phyloP scores from a whole-genome alignment of 2,888 invertebrate species.

The Digitonthophagus gazella region DNA sequence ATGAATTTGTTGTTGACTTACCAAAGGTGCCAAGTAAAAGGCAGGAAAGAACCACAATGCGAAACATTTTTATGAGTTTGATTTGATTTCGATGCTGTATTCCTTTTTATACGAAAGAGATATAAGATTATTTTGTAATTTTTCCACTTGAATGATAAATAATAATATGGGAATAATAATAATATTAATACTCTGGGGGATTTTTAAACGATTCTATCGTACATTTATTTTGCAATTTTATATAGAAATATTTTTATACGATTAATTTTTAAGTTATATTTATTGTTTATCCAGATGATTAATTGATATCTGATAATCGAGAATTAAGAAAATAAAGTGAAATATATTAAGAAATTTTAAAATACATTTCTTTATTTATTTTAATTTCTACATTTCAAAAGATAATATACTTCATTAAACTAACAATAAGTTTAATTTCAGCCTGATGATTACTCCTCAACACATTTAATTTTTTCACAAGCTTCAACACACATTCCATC shows the following conservation, averaged over 20 bases:
- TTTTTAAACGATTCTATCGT: not conserved
- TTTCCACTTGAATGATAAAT: not conserved
- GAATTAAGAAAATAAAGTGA: too few relatives aligned
- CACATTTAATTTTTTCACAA: not conserved
- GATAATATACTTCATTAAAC: not conserved
- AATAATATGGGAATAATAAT: too few relatives aligned
- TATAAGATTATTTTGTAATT: not conserved
- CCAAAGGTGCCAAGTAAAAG: not conserved
- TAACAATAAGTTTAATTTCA: not conserved
- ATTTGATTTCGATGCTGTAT: not conserved
- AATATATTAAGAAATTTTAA: too few relatives aligned
- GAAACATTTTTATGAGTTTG: not conserved
- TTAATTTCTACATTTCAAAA: too few relatives aligned
- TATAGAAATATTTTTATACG: too few relatives aligned
- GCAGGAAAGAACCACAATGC: not conserved
- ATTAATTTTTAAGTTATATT: too few relatives aligned
- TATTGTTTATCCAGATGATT: too few relatives aligned
- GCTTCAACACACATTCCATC: slow-evolving; percentile 3
- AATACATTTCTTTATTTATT: too few relatives aligned
- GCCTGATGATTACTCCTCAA: not conserved
- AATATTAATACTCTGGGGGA: too few relatives aligned
- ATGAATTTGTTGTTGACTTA: too few relatives aligned
- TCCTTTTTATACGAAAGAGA: not conserved
- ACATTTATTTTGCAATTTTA: too few relatives aligned
- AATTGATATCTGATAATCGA: too few relatives aligned